These are phyloP conservation scores for Corythornis leucogaster DNA, from an alignment of 2,797 vertebrate genomes.

Conservation along the genomic window DNA sequence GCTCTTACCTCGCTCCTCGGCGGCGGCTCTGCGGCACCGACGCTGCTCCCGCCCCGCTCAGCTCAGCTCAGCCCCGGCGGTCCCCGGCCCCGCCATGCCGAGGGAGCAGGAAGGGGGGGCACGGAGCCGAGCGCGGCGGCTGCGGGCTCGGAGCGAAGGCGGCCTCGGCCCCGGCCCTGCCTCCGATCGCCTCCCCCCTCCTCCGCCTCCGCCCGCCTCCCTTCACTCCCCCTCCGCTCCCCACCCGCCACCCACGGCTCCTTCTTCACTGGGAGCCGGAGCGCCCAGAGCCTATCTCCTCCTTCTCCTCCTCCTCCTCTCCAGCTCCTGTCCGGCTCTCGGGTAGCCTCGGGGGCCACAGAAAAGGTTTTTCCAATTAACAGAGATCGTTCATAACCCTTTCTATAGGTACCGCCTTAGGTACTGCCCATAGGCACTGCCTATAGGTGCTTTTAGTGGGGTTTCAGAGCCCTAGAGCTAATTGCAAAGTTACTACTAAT, in stretches of 20 bases:
- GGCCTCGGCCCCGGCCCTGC: not conserved
- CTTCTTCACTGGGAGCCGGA: too few species aligned
- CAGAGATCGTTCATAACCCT: too few species aligned
- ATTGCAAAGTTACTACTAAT: not conserved
- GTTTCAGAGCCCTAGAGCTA: not conserved
- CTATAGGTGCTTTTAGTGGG: not conserved
- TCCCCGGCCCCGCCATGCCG: not conserved
- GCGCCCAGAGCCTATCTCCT: not conserved
- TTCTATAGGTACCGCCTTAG: not conserved
- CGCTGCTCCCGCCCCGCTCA: not conserved
- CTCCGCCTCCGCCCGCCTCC: not conserved
- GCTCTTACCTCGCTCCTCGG: constrained; percentile 12
- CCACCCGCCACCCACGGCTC: not conserved
- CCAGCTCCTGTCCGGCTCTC: too few species aligned
- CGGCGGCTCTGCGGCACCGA: not conserved
- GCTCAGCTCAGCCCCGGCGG: not conserved
- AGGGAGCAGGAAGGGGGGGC: too few species aligned
- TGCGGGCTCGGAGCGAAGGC: not conserved
- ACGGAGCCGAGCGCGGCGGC: not conserved
- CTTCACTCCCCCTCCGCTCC: not conserved
- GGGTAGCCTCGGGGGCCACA: not conserved
- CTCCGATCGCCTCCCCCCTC: not conserved
- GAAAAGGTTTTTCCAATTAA: not conserved
- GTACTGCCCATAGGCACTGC: not conserved
- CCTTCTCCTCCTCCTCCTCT: too few species aligned